Evolutionary conservation across 2,113 vertebrate species (phyloP).

Genomic region (Forbesichthys papilliferus): DNA sequence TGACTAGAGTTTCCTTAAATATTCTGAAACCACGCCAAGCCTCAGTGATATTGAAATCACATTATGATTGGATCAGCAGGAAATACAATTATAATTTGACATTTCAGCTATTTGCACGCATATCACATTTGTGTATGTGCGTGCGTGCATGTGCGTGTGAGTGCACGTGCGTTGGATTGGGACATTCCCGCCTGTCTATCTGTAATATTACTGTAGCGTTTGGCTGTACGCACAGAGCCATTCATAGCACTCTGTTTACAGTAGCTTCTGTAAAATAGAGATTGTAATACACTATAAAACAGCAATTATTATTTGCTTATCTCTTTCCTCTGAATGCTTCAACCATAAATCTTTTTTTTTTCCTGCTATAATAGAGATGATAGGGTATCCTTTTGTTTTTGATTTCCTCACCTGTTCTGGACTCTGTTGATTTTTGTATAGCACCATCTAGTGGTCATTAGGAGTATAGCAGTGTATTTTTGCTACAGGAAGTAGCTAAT

Average conservation of each 20-base stretch:
- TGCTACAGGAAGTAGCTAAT: too few species aligned
- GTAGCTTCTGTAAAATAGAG: constrained; percentile 9
- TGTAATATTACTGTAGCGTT: constrained; percentile 16
- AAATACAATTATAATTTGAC: too few species aligned
- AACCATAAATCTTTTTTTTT: too few species aligned
- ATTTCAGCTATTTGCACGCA: too few species aligned
- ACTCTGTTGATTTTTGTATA: too few species aligned
- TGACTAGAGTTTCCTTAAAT: not conserved
- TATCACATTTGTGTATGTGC: not conserved
- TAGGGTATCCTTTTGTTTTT: too few species aligned
- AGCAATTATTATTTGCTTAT: constrained; percentile 33
- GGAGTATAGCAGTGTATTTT: too few species aligned
- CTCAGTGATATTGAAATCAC: not conserved
- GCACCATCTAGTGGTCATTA: too few species aligned
- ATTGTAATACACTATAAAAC: constrained; percentile 21
- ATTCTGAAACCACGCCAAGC: not conserved
- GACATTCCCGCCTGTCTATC: constrained; percentile 24
- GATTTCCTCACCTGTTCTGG: too few species aligned
- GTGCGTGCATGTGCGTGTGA: not conserved
- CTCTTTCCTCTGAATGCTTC: too few species aligned
- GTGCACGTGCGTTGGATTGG: not conserved
- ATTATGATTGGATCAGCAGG: too few species aligned
- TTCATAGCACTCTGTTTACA: constrained; percentile 20
- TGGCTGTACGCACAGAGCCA: constrained; percentile 36
- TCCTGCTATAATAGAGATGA: too few species aligned